phyloP scores from a whole-genome alignment of 92 coral and sea anemone species.

The Epizoanthus ramosus region DNA sequence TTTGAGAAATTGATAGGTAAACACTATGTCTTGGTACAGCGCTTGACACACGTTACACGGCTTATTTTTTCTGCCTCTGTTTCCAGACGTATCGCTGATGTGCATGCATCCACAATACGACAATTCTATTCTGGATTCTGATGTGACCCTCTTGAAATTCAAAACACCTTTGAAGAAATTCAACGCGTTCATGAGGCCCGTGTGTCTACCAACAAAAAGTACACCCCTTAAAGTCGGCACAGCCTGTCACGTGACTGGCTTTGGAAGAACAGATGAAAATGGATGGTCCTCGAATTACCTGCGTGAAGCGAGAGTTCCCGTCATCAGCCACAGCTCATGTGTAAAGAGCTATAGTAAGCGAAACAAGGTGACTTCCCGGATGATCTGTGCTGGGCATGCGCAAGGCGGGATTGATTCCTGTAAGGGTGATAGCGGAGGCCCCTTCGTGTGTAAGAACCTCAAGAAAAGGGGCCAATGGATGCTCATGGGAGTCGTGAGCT shows the following conservation, averaged over 20 bases:
- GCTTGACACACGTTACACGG: too few species aligned
- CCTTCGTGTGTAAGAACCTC: slow-evolving; percentile 45
- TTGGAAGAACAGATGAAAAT: slow-evolving; percentile 40
- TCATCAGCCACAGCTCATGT: slow-evolving; percentile 21
- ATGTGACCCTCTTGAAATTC: slow-evolving; percentile 46
- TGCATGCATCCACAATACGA: slow-evolving; percentile 35
- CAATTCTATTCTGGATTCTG: slow-evolving; percentile 38
- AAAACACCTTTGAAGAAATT: slow-evolving; percentile 28
- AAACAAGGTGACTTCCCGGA: slow-evolving; percentile 43
- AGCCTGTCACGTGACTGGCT: slow-evolving; percentile 56
- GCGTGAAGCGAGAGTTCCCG: slow-evolving; percentile 43
- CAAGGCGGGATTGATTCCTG: slow-evolving; percentile 59
- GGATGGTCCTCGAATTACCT: slow-evolving; percentile 25
- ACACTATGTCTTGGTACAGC: too few species aligned
- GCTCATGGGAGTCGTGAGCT: slow-evolving; percentile 55
- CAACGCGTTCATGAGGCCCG: slow-evolving; percentile 45
- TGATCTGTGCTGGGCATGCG: slow-evolving; percentile 63
- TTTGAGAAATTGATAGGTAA: too few species aligned
- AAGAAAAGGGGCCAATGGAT: slow-evolving; percentile 32
- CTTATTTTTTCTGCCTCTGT: background rate
- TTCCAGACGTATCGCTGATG: slow-evolving; percentile 34
- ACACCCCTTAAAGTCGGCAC: slow-evolving; percentile 40
- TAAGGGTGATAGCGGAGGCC: slow-evolving; percentile 63
- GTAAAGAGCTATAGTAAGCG: slow-evolving; percentile 18
- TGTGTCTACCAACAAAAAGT: slow-evolving; percentile 49